Percentiles rank a stretch among this genome's conserved stretches.
phyloP scores from a whole-genome alignment of 2,888 invertebrate genomes.

The Clunio marinus region DNA sequence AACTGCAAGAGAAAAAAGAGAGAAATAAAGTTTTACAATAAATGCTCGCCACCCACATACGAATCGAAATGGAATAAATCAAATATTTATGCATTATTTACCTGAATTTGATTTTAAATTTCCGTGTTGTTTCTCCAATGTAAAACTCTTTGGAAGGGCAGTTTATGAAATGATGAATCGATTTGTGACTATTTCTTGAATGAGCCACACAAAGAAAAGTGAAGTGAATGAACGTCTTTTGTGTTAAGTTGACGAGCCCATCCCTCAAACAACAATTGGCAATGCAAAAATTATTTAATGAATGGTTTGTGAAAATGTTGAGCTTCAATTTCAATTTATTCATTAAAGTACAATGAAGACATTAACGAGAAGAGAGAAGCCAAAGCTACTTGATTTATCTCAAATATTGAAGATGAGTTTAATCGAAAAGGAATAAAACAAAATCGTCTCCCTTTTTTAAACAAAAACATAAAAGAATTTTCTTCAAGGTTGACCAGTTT shows the following conservation, averaged over 20 bases:
- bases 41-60: constrained; percentile 16
- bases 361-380: neutral
- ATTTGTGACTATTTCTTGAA: neutral
- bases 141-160: too few relatives aligned
- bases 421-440: neutral
- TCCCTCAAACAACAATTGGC: neutral
- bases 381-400: neutral
- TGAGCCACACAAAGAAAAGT: too few relatives aligned
- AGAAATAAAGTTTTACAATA: neutral
- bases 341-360: neutral
- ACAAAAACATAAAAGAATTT: constrained; percentile 17
- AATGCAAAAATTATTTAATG: neutral
- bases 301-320: neutral
- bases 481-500: constrained; percentile 33
- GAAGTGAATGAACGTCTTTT: neutral
- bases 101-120: neutral
- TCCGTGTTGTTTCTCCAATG: too few relatives aligned
- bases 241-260: neutral
- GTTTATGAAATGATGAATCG: neutral
- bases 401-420: neutral
- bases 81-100: neutral
- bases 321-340: neutral
- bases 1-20: neutral
- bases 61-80: constrained; percentile 6
- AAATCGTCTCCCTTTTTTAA: too few relatives aligned